Percentiles rank a stretch among this genome's conserved stretches.
Evolutionary conservation across 2,113 vertebrate species (phyloP).

Genomic region (Podarcis raffonei): DNA sequence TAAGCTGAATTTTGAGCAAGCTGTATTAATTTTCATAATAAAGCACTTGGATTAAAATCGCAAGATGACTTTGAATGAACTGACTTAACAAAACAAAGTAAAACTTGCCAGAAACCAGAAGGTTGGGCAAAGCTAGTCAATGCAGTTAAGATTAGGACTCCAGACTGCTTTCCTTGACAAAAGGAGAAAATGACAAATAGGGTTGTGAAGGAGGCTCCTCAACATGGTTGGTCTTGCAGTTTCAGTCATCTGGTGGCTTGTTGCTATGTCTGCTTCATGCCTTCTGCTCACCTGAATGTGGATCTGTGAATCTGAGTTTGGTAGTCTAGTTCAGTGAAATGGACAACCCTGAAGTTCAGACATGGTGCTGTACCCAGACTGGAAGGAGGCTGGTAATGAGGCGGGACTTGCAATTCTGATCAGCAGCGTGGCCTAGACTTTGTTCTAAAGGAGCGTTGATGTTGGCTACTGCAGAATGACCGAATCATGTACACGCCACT

Average conservation of each 20-base stretch:
- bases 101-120: not conserved
- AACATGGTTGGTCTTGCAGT: not conserved
- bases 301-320: not conserved
- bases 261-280: too few relatives aligned
- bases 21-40: constrained; percentile 4
- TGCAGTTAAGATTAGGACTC: too few relatives aligned
- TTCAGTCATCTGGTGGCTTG: too few relatives aligned
- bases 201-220: not conserved
- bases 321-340: not conserved
- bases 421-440: not conserved
- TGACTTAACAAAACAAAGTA: not conserved
- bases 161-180: not conserved
- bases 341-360: not conserved
- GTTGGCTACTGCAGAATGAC: not conserved
- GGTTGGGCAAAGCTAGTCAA: not conserved
- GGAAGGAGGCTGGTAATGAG: not conserved
- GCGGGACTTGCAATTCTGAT: not conserved
- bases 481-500: too few relatives aligned
- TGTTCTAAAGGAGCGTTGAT: not conserved
- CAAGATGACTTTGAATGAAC: not conserved
- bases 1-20: constrained; percentile 26
- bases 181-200: not conserved
- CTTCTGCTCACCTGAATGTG: too few relatives aligned
- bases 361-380: not conserved
- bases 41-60: not conserved